phyloP scores from a whole-genome alignment of 1,140 invertebrate species.

The Sycophaga agraensis region DNA sequence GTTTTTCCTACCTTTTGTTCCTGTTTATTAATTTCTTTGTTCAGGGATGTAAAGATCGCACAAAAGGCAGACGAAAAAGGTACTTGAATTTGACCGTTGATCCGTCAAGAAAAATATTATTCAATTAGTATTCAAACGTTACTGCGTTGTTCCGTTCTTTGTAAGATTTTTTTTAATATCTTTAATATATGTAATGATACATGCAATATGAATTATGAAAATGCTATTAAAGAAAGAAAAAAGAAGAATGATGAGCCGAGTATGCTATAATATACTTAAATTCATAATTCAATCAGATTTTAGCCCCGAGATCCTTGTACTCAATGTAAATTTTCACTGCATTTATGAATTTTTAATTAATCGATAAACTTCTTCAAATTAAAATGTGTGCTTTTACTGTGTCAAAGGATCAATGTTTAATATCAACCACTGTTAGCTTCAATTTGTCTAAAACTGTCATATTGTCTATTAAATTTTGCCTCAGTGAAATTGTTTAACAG shows the following conservation, averaged over 20 bases:
- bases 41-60: no score
- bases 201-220: constrained; percentile 19
- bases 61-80: neutral
- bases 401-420: constrained; percentile 20
- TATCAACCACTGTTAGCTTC: neutral
- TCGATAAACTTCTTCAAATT: constrained; percentile 8
- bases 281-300: constrained; percentile 10
- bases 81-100: constrained; percentile 15
- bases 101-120: constrained; percentile 13
- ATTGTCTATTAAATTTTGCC: no score
- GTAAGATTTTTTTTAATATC: constrained; percentile 19
- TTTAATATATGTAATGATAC: constrained; percentile 14
- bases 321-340: constrained; percentile 9
- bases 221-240: neutral
- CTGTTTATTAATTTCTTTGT: no score
- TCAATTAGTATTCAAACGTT: constrained; percentile 22
- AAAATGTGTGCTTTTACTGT: constrained; percentile 24
- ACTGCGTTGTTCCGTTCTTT: constrained; percentile 21
- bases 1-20: no score
- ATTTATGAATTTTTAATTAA: constrained; percentile 14
- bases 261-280: constrained; percentile 11
- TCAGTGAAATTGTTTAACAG: no score
- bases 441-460: no score
- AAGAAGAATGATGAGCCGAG: constrained; percentile 2
- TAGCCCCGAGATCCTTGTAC: constrained; percentile 11